Evolutionary conservation across 30 jellyfish, hydroid and myxozoan species (phyloP).

Genomic region (Aurelia sp.): DNA sequence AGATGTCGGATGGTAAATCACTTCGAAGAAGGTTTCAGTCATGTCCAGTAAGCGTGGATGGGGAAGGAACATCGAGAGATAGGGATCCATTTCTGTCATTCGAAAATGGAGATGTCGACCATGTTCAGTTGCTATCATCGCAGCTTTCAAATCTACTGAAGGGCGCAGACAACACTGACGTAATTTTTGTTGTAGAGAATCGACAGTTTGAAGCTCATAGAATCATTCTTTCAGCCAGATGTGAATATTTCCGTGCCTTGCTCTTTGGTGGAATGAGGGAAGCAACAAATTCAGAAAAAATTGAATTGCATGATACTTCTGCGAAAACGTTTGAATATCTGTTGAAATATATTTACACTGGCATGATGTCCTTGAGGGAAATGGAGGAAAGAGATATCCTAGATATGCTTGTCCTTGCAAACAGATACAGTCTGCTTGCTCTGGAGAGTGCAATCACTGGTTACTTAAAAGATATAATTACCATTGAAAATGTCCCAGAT

Average conservation of each 20-base stretch:
- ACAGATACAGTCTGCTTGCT: conserved; percentile 87
- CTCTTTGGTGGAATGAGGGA: conserved; percentile 95
- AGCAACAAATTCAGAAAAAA: conserved; percentile 70
- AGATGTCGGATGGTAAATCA: conserved; percentile 29
- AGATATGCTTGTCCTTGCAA: conserved; percentile 84
- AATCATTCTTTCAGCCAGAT: conserved; percentile 83
- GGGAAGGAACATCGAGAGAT: conserved; percentile 15
- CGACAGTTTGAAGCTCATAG: conserved; percentile 78
- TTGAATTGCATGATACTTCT: conserved; percentile 82
- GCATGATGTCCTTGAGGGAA: conserved; percentile 68
- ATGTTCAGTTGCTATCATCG: conserved; percentile 76
- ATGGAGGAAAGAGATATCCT: conserved; percentile 84
- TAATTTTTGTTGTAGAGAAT: conserved; percentile 84
- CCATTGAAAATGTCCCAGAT: conserved; percentile 59
- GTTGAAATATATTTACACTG: conserved; percentile 80
- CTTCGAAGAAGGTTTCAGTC: conserved; percentile 16
- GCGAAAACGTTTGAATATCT: conserved; percentile 67
- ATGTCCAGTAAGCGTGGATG: conserved; percentile 24
- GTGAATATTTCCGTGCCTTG: conserved; percentile 96
- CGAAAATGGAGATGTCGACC: conserved; percentile 76
- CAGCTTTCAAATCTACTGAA: conserved; percentile 77
- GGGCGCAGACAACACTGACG: conserved; percentile 87
- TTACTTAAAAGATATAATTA: conserved; percentile 71
- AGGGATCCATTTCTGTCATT: conserved; percentile 6
- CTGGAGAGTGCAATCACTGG: conserved; percentile 88